A percentile compares a stretch with the other conserved stretches of the same genome.
These are phyloP conservation scores for Napeogenes sylphis DNA, from an alignment of 2,888 invertebrate species.

Conservation along the genomic window DNA sequence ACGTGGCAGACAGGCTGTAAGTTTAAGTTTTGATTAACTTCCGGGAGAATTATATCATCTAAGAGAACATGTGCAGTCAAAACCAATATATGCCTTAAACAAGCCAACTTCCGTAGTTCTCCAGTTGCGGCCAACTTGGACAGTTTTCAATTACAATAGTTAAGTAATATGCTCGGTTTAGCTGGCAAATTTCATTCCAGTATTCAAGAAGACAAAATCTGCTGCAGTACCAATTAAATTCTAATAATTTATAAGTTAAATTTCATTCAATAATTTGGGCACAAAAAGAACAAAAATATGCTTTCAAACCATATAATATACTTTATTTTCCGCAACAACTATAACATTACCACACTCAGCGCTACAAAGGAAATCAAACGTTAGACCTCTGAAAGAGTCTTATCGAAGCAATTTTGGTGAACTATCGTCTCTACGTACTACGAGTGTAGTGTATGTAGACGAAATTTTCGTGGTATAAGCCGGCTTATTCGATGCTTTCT, in stretches of 20 bases:
- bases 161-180: constrained; percentile 34
- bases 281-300: too few species aligned
- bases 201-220: background rate
- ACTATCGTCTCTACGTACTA: constrained; percentile 4
- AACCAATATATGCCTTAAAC: constrained; percentile 27
- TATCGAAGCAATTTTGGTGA: constrained; percentile 6
- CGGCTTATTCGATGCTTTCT: constrained; percentile 25
- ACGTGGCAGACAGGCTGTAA: background rate
- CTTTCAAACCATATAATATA: too few species aligned
- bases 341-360: background rate
- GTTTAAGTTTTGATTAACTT: constrained; percentile 7
- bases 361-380: background rate
- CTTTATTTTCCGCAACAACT: too few species aligned
- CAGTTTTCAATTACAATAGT: constrained; percentile 58
- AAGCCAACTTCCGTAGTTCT: constrained; percentile 22
- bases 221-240: background rate
- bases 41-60: constrained; percentile 3
- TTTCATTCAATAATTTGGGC: too few species aligned
- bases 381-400: background rate
- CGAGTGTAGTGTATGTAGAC: background rate
- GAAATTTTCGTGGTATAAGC: constrained; percentile 26
- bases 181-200: constrained; percentile 29
- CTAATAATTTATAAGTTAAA: too few species aligned
- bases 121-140: constrained; percentile 43
- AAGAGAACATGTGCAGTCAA: constrained; percentile 22